Base-by-base conservation (phyloP, 2,888 invertebrate species). In the Meteorus cinctellus region DNA sequence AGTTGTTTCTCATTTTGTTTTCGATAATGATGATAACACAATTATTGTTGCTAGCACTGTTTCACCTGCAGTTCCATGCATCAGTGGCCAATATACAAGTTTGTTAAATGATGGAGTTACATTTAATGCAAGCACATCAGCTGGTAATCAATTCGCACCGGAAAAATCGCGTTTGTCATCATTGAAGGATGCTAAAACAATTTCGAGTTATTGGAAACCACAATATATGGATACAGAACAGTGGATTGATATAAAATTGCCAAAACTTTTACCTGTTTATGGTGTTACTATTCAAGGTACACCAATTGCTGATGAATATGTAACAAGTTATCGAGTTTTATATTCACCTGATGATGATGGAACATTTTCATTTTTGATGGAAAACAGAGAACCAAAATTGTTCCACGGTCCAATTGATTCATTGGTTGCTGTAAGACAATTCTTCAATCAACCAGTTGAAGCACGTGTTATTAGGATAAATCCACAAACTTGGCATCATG, bases 281-380 rank as follows among this genome's bases (percentile, higher is more conserved):
- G 97, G 96, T 0, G 91, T 96, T 0, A 89, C 93, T 12, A 88
- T 96, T 80, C 94, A 94, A 84, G 96, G 96, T 27, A 94, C 93
- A 86, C 93, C 94, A 0, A 84, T 92, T 2, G 92, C 92, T 77
- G 92, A 94, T 80, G 93, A 95, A 84, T 96, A 93, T 88, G 95
- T 97, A 59, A 96, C 95, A 24, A 94, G 95, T 82, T 97, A 95
- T 84, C 92, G 93, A 84, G 91, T 96, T 4, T 85, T 94, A 80
- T 94, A 95, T 84, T 95, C 95, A 29, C 92, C n/a, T 19, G 19
- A 92, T 14, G 94, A 95, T 85, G 94, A 93, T 0, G 86, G 88
- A 34, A 87, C 90, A 2, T 95, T 92, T 87, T 92, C 92, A 34
- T 92, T 92, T 66, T 90, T 95, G 12, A 88, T 91, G 0, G 92